Base-by-base conservation (phyloP, 2,797 vertebrate species). In the Sebastes nivosus region DNA sequence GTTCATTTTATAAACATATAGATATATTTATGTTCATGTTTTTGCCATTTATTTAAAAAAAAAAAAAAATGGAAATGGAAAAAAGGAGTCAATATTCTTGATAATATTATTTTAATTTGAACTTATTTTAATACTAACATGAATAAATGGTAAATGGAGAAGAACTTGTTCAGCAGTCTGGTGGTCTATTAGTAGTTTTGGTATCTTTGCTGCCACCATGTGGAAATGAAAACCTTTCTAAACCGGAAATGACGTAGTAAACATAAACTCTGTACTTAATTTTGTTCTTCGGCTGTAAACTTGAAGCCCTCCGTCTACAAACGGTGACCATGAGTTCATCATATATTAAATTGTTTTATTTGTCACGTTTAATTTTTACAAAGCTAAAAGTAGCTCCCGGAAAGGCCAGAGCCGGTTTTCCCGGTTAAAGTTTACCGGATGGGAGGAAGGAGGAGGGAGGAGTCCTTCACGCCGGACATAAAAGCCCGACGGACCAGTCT, bases 361-460 rank as follows among this genome's bases (percentile, higher is more conserved):
- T 14, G 4, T 27, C 36, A 38, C 36, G 1, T 42, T n/a, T 2
- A 7, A 32, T 20, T n/a, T 6, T 18, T 1, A 0, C 4, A n/a
- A 5, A 42, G 18, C 1, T 13, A 16, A 32, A 22, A n/a, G 18
- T 0, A 1, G 24, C 8, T 27, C 0, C 1, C 6, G n/a, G 55
- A 38, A 36, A 50, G 3, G 1, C 22, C 16, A 2, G 20, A n/a
- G 65, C 2, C 2, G 22, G 12, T n/a, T 66, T 65, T 34, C 20
- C 54, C 20, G 60, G 63, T 50, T 2, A 32, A 20, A 2, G n/a
- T 32, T 27, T 6, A 0, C 8, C 29, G 10, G 60, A 54, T 83
- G 79, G 92, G 92, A 61, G 92, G 91, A 86, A 77, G 92, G 92
- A 64, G 93, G 91, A 85, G 77, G 92, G 92, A 64, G 93, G 91